Conservation (phyloP, 2,113 vertebrate species). For the Girardinichthys multiradiatus region DNA sequence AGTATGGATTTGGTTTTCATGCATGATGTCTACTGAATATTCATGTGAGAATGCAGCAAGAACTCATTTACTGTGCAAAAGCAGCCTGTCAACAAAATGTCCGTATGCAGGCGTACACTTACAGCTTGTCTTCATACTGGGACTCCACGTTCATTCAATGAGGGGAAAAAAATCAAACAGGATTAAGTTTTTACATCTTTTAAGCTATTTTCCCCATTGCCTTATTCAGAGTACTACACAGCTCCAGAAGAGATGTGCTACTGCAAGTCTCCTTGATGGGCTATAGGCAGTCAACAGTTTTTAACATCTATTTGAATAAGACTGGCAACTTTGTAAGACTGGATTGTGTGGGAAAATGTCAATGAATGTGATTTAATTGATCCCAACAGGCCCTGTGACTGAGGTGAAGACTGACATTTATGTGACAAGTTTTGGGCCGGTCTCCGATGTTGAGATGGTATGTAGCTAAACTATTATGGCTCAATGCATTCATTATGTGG, state of each 20-base stretch:
- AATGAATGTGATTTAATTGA: constrained; percentile 16
- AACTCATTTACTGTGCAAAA: constrained; percentile 10
- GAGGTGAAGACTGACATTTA: constrained; percentile 98
- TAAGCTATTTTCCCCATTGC: constrained; percentile 26
- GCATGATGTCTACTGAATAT: constrained; percentile 25
- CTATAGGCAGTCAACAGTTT: not conserved
- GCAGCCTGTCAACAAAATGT: constrained; percentile 25
- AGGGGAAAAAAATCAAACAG: constrained; percentile 20
- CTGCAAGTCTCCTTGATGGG: constrained; percentile 19
- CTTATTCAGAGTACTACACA: constrained; percentile 29
- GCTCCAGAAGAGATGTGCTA: constrained; percentile 24
- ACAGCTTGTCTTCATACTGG: constrained; percentile 3
- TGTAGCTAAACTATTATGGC: constrained; percentile 47
- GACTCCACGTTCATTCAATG: constrained; percentile 5
- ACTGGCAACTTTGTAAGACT: constrained; percentile 4
- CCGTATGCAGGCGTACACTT: not conserved
- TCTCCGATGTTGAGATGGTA: constrained; percentile 99
- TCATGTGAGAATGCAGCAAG: not conserved
- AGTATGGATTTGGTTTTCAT: constrained; percentile 55
- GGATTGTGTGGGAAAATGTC: constrained; percentile 4
- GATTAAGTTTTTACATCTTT: constrained; percentile 46
- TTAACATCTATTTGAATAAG: constrained; percentile 37
- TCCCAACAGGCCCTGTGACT: constrained; percentile 89
- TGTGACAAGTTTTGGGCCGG: constrained; percentile 97
- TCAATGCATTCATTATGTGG: not conserved